These are phyloP conservation scores for Cyaniris semiargus DNA, from an alignment of 2,888 invertebrate genomes.

Conservation along the genomic window DNA sequence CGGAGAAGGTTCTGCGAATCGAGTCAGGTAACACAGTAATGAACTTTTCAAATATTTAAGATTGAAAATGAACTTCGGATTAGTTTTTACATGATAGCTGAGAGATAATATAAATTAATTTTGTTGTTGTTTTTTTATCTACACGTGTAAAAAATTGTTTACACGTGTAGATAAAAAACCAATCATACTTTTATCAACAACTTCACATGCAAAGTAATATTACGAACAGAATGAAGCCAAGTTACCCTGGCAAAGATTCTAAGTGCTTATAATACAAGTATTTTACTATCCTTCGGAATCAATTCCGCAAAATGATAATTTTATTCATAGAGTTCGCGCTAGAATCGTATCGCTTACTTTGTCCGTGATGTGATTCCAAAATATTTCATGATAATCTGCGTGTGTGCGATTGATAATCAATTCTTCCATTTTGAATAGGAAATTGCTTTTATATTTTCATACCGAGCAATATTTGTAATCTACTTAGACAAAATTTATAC, in stretches of 20 bases:
- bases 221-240: slow-evolving; percentile 4
- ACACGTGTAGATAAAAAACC: background rate
- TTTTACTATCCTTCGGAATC: slow-evolving; percentile 74
- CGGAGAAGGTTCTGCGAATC: background rate
- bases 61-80: background rate
- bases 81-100: background rate
- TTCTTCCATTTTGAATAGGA: slow-evolving; percentile 16
- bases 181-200: background rate
- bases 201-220: background rate
- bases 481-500: background rate
- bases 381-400: slow-evolving; percentile 43
- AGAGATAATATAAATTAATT: background rate
- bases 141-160: background rate
- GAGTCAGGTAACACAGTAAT: background rate
- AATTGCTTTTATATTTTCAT: background rate
- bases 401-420: slow-evolving; percentile 30
- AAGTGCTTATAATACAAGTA: slow-evolving; percentile 58
- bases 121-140: too few species aligned
- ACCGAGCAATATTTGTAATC: background rate
- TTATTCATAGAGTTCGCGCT: slow-evolving; percentile 79
- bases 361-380: slow-evolving; percentile 73
- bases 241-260: slow-evolving; percentile 37
- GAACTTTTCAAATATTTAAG: background rate
- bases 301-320: slow-evolving; percentile 79
- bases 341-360: slow-evolving; percentile 77